Evolutionary conservation across 2,113 vertebrate genomes (phyloP).

Genomic region (Heptranchias perlo): DNA sequence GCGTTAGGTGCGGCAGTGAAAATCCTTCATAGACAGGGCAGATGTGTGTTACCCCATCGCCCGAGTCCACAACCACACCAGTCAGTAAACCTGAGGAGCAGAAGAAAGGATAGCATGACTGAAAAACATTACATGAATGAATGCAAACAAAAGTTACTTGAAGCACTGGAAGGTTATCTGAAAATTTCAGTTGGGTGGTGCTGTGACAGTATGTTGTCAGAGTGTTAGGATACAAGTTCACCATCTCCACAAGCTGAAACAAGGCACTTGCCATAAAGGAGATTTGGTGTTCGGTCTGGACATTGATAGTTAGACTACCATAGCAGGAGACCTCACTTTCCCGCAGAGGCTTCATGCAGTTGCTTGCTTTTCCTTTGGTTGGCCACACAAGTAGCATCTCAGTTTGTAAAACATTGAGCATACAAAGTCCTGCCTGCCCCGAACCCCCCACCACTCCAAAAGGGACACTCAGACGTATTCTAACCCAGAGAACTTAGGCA

Average conservation of each 20-base stretch:
- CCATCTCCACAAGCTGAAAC: background rate
- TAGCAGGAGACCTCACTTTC: background rate
- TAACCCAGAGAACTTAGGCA: background rate
- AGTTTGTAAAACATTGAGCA: too few relatives aligned
- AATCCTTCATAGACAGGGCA: conserved; percentile 98
- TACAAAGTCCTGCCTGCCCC: too few relatives aligned
- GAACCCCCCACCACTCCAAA: background rate
- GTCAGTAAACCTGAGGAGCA: conserved; percentile 75
- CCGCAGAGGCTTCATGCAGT: background rate
- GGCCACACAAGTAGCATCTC: background rate
- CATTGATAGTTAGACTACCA: too few relatives aligned
- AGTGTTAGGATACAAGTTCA: too few relatives aligned
- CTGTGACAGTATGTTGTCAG: background rate
- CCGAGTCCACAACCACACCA: conserved; percentile 93
- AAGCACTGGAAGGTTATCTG: background rate
- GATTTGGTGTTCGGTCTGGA: too few relatives aligned
- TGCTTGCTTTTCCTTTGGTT: background rate
- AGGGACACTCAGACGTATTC: background rate
- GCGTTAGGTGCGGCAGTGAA: conserved; percentile 90
- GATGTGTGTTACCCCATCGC: conserved; percentile 93
- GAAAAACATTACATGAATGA: background rate
- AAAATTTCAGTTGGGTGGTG: background rate
- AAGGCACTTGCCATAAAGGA: background rate
- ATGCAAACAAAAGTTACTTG: background rate
- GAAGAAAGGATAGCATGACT: background rate